Evolutionary conservation across 2,888 invertebrate genomes (phyloP), one percentile per base, ranked within the genome.

Genomic region (Amblyjoppa fuscipennis): DNA sequence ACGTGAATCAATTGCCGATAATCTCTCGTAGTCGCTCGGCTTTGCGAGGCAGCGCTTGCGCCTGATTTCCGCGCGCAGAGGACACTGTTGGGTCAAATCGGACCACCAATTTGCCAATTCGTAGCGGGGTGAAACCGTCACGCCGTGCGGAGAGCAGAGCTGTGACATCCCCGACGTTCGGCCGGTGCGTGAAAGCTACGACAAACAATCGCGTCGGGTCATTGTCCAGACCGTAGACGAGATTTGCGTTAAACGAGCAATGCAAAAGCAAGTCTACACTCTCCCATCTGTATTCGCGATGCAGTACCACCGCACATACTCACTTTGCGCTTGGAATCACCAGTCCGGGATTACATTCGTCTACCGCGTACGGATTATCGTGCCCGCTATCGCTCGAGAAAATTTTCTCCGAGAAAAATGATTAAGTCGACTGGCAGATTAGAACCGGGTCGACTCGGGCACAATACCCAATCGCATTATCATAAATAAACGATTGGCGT

Each of bases 221-320:
- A 92, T 92, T 90, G 92, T 92, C 91, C 92, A 91, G 85, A 66
- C 86, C 45, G 88, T 86, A 86, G 88, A 85, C 88, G 83, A 91
- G 91, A 92, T 92, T 92, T 89, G 90, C 88, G 90, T 92, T 91
- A 89, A 92, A 92, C 89, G 90, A 91, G 88, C 88, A 89, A 89
- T 90, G 85, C 88, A 83, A 89, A 88, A 88, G 87, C 86, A 45
- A 66, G 59, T 82, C 80, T 76, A 85, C 76, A 53, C 70, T 82
- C 71, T 70, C 28, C 56, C 31, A 45, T 25, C 59, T 53, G 41
- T 64, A 34, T 56, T 34, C 6, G 31, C 28, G 5, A 13, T 28
- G 61, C 6, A 49, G 11, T 5, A 64, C 16, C n/a, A 64, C 16
- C n/a, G 61, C n/a, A 7, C 16, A 16, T 64, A 34, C 34, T 34